Evolutionary conservation across 2,797 vertebrate species (phyloP), one percentile per base, ranked within the genome.

Genomic region (Leucoraja ocellata): DNA sequence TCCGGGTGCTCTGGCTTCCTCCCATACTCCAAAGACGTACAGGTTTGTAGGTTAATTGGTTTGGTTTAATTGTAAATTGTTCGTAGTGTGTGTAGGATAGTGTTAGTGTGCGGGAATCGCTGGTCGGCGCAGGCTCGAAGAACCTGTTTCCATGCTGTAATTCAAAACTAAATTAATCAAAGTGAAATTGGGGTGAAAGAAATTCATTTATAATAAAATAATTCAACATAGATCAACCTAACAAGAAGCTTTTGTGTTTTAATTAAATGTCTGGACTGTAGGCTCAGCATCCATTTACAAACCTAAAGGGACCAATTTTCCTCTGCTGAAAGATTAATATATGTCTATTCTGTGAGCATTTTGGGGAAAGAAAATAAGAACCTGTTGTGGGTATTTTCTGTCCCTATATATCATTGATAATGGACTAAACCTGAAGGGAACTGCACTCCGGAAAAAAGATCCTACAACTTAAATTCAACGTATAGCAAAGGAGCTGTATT

Each of bases 281-380:
- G 68, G 25, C 39, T 91, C 36, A 91, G 68, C 23, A 91, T 91
- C 10, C n/a, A 88, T 16, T 88, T 65, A 88, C 94, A 77, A 94
- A 94, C 94, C 81, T 93, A 93, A 94, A 94, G 94, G 95, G 61
- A 65, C 61, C 61, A 88, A 65, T 88, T 32, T 65, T 32, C n/a
- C 61, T 86, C 84, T 65, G 28, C 84, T 65, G n/a, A 65, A 65
- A n/a, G 4, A 21, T 84, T 25, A 11, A 28, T 84, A 10, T 63
- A 11, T 25, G 16, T 1, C 39, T 46, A 28, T 58, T 58, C 46
- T 25, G 16, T 88, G 84, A 16, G 61, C 14, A 32, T 32, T 73
- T 73, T 88, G 14, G 28, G n/a, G 61, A 88, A 88, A 14, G 61
- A 18, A 88, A 32, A 32, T 65, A 6, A 88, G 14, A 1, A 18